phyloP scores from a whole-genome alignment of 2,797 vertebrate genomes.

The Periparus ater region DNA sequence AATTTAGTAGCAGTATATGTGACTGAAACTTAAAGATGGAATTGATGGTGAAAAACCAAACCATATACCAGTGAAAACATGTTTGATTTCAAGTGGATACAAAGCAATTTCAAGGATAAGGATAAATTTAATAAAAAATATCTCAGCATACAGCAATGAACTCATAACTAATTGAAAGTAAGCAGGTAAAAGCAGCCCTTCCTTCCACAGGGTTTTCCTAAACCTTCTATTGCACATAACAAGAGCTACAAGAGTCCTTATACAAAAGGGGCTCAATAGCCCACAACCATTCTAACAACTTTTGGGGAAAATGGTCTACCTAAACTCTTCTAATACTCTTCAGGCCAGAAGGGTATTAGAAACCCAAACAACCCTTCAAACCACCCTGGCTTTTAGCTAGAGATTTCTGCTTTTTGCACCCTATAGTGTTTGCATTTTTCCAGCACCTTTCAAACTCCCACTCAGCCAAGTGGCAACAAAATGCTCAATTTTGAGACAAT shows the following conservation, averaged over 20 bases:
- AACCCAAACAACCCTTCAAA: neutral
- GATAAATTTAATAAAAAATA: neutral
- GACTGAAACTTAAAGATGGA: neutral
- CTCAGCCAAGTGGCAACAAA: slow-evolving; percentile 44
- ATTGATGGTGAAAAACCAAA: neutral
- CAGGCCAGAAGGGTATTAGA: neutral
- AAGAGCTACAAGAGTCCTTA: neutral
- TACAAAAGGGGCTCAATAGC: neutral
- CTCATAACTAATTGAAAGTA: neutral
- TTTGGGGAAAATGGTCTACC: neutral
- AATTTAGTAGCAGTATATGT: neutral
- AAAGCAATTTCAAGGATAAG: neutral
- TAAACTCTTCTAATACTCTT: neutral
- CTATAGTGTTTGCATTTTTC: neutral
- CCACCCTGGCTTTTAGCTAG: neutral
- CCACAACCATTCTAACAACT: neutral
- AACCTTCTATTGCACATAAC: neutral
- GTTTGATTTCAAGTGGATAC: neutral
- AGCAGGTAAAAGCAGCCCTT: neutral
- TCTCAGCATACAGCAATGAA: neutral
- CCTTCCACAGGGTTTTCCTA: neutral
- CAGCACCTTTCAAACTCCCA: slow-evolving; percentile 19
- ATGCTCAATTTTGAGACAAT: slow-evolving; percentile 48
- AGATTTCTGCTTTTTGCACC: neutral
- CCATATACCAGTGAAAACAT: neutral